These are phyloP conservation scores for Agonum fuliginosum DNA, from an alignment of 2,888 invertebrate species.

Conservation along the genomic window DNA sequence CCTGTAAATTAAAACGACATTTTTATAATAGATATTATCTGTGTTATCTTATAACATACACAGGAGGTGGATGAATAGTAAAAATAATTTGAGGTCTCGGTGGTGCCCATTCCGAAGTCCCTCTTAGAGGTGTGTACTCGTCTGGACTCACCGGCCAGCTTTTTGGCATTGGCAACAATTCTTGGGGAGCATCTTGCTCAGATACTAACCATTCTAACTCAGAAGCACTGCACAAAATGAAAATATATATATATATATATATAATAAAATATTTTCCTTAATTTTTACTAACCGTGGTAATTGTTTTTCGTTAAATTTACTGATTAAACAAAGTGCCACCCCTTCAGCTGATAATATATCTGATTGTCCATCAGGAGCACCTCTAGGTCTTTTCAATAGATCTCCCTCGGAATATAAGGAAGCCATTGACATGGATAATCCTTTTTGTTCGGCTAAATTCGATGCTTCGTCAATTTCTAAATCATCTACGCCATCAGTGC, in stretches of 20 bases:
- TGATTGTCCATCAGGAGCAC: constrained; percentile 73
- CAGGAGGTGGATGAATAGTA: constrained; percentile 81
- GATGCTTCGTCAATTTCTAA: constrained; percentile 73
- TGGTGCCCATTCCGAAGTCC: constrained; percentile 89
- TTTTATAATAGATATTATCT: neutral
- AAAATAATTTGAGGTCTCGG: constrained; percentile 89
- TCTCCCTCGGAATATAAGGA: constrained; percentile 79
- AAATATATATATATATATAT: no score
- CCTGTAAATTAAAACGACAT: constrained; percentile 71
- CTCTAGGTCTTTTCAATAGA: constrained; percentile 70
- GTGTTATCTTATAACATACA: constrained; percentile 74
- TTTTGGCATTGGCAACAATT: constrained; percentile 84
- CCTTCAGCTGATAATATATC: constrained; percentile 83
- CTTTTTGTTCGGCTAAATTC: constrained; percentile 72
- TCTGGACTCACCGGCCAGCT: constrained; percentile 82
- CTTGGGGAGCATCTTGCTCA: constrained; percentile 85
- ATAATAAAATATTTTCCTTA: no score
- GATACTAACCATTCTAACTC: constrained; percentile 88
- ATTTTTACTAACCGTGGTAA: constrained; percentile 75
- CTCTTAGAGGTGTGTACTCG: constrained; percentile 78
- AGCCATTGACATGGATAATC: constrained; percentile 79
- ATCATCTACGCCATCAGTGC: constrained; percentile 75
- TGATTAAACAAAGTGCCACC: constrained; percentile 85
- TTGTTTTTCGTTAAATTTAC: constrained; percentile 84
- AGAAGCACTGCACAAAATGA: constrained; percentile 76